Base-by-base conservation (phyloP, 92 coral and sea anemone species). In the Ricordea florida region DNA sequence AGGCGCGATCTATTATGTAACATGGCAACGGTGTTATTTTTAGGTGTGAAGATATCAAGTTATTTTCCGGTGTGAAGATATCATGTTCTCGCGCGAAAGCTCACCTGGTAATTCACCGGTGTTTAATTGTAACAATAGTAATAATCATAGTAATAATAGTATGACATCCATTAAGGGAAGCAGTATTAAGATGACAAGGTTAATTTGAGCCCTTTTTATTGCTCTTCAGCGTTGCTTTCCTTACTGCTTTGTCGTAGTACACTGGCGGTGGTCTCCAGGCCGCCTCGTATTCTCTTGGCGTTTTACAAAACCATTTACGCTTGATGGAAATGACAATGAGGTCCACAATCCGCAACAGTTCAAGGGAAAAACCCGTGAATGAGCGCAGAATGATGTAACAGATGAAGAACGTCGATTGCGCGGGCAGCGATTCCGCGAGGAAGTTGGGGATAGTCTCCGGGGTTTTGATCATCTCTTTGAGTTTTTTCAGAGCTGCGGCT, bases 241-340 rank as follows among this genome's bases (percentile, higher is more conserved):
- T 30, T 66, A 94, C 98, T 92, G 81, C 64, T 18, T 67, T 79
- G 31, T 92, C 91, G 59, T 86, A 94, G 25, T 66, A 35, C 41
- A 88, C 77, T 11, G 85, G 84, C 0, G 97, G 97, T 23, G 98
- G 97, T 34, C 76, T 85, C 98, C 98, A 94, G 10, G 92, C 76
- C n/a, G 90, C 94, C 51, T 79, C 83, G 34, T 94, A 93, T 27
- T 94, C 98, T 37, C 89, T 75, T 14, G 89, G 78, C 26, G 94
- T 94, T 74, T 71, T 18, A 22, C 83, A 75, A 37, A 86, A 76
- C 88, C 81, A 94, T 53, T 82, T 91, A 55, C 90, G 87, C 55
- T 77, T 90, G 66, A 94, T 22, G 13, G 81, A 52, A 10, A 90
- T 85, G 14, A 87, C 50, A 69, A 94, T 82, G n/a, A 94, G 79